phyloP scores from a whole-genome alignment of 2,797 vertebrate genomes.

The Sebastolobus alascanus region DNA sequence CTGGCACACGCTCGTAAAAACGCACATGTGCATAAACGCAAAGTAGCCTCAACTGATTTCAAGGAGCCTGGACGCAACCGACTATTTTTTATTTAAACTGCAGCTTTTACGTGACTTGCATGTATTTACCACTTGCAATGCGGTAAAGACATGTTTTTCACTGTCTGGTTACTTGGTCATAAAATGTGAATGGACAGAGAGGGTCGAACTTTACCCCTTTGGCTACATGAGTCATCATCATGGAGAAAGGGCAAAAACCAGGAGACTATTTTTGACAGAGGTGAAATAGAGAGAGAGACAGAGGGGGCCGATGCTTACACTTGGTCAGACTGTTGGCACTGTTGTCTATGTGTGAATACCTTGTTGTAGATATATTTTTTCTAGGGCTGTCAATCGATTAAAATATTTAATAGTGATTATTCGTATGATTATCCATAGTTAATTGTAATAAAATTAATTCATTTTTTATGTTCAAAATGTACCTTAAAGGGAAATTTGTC shows the following conservation, averaged over 20 bases:
- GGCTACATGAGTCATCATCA: slow-evolving; percentile 39
- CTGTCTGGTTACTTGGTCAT: slow-evolving; percentile 10
- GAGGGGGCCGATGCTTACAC: neutral
- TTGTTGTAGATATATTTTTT: neutral
- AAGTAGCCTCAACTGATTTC: neutral
- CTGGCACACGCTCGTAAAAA: neutral
- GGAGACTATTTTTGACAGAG: slow-evolving; percentile 8
- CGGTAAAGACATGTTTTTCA: neutral
- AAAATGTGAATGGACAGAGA: slow-evolving; percentile 37
- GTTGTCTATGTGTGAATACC: neutral
- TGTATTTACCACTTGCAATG: slow-evolving; percentile 10
- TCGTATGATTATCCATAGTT: too few species aligned
- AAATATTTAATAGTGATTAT: too few species aligned
- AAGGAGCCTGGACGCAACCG: neutral
- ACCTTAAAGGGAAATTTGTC: too few species aligned
- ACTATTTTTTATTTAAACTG: neutral
- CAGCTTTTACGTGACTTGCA: neutral
- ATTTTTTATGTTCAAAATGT: too few species aligned
- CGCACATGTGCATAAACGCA: neutral
- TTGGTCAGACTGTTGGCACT: neutral
- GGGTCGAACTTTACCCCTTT: slow-evolving; percentile 12
- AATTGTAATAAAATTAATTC: too few species aligned
- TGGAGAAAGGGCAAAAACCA: neutral
- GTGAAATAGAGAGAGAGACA: slow-evolving; percentile 1
- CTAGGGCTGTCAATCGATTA: too few species aligned